Evolutionary conservation across 2,888 invertebrate species (phyloP).

Genomic region (Ischnus inquisitorius): DNA sequence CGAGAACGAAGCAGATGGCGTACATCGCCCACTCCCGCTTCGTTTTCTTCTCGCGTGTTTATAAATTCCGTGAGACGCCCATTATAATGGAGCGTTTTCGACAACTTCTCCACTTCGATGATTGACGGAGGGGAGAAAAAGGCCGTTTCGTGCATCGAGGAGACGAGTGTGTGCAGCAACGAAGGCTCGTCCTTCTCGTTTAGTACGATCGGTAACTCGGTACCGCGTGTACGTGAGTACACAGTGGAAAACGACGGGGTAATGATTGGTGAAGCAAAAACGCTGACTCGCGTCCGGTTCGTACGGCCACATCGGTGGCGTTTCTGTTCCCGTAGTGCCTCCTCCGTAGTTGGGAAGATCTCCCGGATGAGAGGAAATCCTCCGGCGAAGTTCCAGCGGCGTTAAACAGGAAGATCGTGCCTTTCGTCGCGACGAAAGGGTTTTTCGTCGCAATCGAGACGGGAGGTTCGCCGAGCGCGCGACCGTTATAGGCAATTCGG

Average conservation of each 20-base stretch:
- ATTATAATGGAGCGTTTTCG: slow-evolving; percentile 9
- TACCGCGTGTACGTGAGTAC: slow-evolving; percentile 27
- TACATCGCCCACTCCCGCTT: slow-evolving; percentile 3
- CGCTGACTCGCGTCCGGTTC: slow-evolving; percentile 69
- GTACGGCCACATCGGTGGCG: slow-evolving; percentile 51
- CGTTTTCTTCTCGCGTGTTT: neutral
- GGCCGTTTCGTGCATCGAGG: slow-evolving; percentile 12
- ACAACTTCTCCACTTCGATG: slow-evolving; percentile 19
- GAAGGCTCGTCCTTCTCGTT: neutral
- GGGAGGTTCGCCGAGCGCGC: too few species aligned
- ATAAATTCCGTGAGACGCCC: neutral
- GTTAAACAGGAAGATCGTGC: too few species aligned
- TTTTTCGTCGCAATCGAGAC: too few species aligned
- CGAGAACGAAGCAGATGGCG: slow-evolving; percentile 1
- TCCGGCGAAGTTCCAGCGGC: slow-evolving; percentile 14
- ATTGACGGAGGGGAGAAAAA: slow-evolving; percentile 7
- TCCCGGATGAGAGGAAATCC: slow-evolving; percentile 55
- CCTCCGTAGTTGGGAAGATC: slow-evolving; percentile 58
- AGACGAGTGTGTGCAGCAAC: neutral
- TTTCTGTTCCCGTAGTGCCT: slow-evolving; percentile 50
- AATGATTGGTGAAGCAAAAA: slow-evolving; percentile 68
- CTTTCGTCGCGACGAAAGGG: too few species aligned
- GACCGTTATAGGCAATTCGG: too few species aligned
- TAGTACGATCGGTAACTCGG: slow-evolving; percentile 28
- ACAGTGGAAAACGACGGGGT: slow-evolving; percentile 54